Base-by-base conservation (phyloP, 2,113 vertebrate species). In the Parotia lawesii region DNA sequence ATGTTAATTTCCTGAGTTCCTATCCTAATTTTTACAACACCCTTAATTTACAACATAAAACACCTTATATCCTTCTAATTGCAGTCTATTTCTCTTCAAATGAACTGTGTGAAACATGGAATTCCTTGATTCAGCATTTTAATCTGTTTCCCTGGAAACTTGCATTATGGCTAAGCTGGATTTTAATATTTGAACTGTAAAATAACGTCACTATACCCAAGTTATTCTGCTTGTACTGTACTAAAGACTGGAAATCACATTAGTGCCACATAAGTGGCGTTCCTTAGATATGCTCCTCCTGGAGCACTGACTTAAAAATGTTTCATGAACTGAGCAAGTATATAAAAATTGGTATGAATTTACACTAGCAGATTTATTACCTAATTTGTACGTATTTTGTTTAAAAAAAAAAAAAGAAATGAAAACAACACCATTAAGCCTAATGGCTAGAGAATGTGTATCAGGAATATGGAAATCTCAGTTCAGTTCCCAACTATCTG, bases 131-230 rank as follows among this genome's bases (percentile, higher is more conserved):
- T 87, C 27, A 54, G 27, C 33, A 42, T 83, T 88, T 83, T 64
- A 67, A 61, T 81, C 57, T 1, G 5, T 93, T 94, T 85, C 76
- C 73, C 65, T 81, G 69, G 80, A 87, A 86, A 75, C 40, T 76
- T 3, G 3, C 14, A 12, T 75, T 56, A 57, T 70, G 16, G 21
- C 15, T 44, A 64, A 69, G 71, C 65, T 70, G 40, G 54, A 29
- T 86, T 95, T 94, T 67, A 73, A 45, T 89, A 42, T 62, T 72
- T 90, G 69, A 74, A 42, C 19, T 48, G 25, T 40, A 53, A 64
- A 86, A 87, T 88, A 71, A 51, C 69, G 35, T 65, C 48, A 54
- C 31, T 7, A 42, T 42, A 66, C 11, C 16, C 16, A 54, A 44
- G 47, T 78, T 88, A n/a, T 33, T 88, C 72, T 86, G 33, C 48